phyloP scores from a whole-genome alignment of 2,797 vertebrate species.

The Sparidentex hasta region DNA sequence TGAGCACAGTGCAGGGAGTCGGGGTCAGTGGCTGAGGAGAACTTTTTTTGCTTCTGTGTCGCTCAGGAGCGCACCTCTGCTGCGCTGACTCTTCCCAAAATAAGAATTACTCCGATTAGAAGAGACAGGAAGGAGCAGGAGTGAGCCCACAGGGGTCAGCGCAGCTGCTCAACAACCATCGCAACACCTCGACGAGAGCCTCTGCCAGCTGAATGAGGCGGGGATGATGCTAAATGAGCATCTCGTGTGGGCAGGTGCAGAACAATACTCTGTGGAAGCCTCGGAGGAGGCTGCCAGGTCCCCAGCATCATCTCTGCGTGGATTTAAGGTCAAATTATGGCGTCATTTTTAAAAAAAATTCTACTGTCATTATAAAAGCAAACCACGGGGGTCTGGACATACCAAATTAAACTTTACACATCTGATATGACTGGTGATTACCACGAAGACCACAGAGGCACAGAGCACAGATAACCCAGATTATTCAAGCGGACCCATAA shows the following conservation, averaged over 20 bases:
- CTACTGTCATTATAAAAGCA: conserved; percentile 54
- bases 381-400: conserved; percentile 25
- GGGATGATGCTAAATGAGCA: conserved; percentile 16
- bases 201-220: conserved; percentile 11
- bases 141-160: not conserved
- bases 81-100: not conserved
- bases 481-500: conserved; percentile 41
- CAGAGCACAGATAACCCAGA: conserved; percentile 53
- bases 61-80: not conserved
- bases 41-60: conserved; percentile 19
- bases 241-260: conserved; percentile 10
- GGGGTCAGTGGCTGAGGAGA: conserved; percentile 34
- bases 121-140: not conserved
- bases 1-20: conserved; percentile 57
- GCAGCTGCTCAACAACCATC: not conserved
- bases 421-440: conserved; percentile 56
- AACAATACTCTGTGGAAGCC: not conserved
- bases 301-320: not conserved
- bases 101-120: conserved; percentile 36
- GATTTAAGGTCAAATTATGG: not conserved
- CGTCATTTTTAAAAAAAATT: not conserved
- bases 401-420: conserved; percentile 47
- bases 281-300: conserved; percentile 9
- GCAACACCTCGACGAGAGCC: not conserved
- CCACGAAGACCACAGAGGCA: conserved; percentile 46